Base-by-base conservation (phyloP, 2,797 vertebrate genomes). In the Babyrousa celebensis region DNA sequence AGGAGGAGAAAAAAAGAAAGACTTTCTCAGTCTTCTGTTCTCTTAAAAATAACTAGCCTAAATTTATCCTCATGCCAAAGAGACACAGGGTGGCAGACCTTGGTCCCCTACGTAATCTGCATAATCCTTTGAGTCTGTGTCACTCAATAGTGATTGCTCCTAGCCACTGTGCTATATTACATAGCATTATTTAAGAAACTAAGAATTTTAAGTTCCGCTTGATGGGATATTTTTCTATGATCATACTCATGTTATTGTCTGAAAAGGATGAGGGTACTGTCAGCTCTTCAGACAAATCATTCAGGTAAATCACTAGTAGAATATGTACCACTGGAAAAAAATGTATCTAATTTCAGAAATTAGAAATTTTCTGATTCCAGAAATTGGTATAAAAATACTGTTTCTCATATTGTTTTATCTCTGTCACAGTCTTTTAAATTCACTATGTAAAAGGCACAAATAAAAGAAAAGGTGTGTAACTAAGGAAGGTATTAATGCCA, bases 201-300 rank as follows among this genome's bases (percentile, higher is more conserved):
- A 48, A 78, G 52, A 75, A 20, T 52, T 52, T 87, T 52, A 52
- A 75, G 15, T 29, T 40, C 4, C 25, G 12, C 12, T 70, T 18
- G 2, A 68, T 74, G 60, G 5, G 23, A 48, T 52, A n/a, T 18
- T 74, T 78, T 83, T 8, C 11, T 4, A 27, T 71, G 16, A 52
- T 1, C 7, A 25, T 94, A 52, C 0, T 48, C 25, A 62, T 65
- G 12, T 52, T 79, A 75, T 96, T 96, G 95, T 62, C 78, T 96
- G 78, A 97, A 97, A 95, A 5, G 77, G 75, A 56, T 95, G 43
- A 1, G 2, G 84, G 36, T 85, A 16, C 54, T 75, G 72, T 74
- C 23, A n/a, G 10, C 89, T 95, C 88, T 78, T 92, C 92, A 97
- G 92, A 97, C 88, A 97, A 96, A 88, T 56, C 63, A 86, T 84